phyloP scores from a whole-genome alignment of 1,140 invertebrate species.

The Diachasma alloeum region DNA sequence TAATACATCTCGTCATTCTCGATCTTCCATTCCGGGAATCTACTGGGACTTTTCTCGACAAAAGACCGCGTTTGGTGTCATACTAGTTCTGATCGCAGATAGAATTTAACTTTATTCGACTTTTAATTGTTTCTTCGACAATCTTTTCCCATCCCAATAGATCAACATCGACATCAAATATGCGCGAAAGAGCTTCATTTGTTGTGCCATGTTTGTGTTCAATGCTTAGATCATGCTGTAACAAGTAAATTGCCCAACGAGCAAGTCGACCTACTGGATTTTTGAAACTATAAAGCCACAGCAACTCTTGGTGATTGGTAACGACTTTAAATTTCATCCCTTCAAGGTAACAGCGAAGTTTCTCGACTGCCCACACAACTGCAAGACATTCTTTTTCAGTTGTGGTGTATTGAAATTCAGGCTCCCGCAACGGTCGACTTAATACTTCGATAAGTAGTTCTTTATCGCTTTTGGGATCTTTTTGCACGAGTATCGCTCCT shows the following conservation, averaged over 20 bases:
- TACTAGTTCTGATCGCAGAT: conserved; percentile 19
- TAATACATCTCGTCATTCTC: too few relatives aligned
- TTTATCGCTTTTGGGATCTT: too few relatives aligned
- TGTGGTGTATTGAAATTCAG: too few relatives aligned
- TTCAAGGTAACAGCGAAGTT: conserved; percentile 58
- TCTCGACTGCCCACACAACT: conserved; percentile 57
- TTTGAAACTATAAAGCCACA: conserved; percentile 57
- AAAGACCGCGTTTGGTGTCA: background rate
- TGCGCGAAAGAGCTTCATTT: conserved; percentile 29
- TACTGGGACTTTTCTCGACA: too few relatives aligned
- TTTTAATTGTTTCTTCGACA: conserved; percentile 23
- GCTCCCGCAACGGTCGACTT: too few relatives aligned
- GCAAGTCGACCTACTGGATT: too few relatives aligned
- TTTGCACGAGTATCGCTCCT: too few relatives aligned
- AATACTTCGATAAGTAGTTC: conserved; percentile 57
- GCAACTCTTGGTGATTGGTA: conserved; percentile 61
- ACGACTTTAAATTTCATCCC: conserved; percentile 56
- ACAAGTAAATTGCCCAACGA: conserved; percentile 51
- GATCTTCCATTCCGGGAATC: too few relatives aligned
- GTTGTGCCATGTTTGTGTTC: conserved; percentile 37
- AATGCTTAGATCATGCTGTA: conserved; percentile 36
- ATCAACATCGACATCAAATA: too few relatives aligned
- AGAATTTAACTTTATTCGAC: conserved; percentile 4
- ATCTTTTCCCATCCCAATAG: too few relatives aligned
- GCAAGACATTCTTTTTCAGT: too few relatives aligned